These are phyloP conservation scores for Pogonocherus hispidulus DNA, from an alignment of 2,888 invertebrate species.

Conservation along the genomic window DNA sequence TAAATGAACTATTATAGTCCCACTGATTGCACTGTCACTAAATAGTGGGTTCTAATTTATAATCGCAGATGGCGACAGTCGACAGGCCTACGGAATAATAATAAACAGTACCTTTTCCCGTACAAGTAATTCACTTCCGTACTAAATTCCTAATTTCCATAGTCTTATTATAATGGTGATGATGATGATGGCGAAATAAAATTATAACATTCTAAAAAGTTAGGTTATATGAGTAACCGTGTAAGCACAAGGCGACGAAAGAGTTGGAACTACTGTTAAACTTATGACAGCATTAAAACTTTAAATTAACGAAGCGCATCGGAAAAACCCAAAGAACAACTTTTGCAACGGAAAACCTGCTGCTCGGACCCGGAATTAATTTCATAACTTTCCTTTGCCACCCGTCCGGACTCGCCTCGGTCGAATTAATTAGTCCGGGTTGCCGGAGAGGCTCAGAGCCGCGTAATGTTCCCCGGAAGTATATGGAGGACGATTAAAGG, in stretches of 20 bases:
- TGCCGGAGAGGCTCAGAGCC: background rate
- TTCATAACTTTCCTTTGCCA: conserved; percentile 4
- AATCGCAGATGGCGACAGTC: too few species aligned
- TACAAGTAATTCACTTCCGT: too few species aligned
- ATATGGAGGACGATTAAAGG: background rate
- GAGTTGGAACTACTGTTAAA: background rate
- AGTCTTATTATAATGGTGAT: too few species aligned
- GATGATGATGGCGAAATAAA: background rate
- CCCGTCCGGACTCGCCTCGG: background rate
- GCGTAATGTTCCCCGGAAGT: background rate
- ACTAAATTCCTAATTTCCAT: too few species aligned
- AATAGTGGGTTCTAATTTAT: too few species aligned
- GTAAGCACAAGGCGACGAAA: background rate
- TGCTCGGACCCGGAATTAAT: conserved; percentile 2
- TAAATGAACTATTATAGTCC: too few species aligned
- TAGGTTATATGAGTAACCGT: background rate
- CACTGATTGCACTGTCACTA: too few species aligned
- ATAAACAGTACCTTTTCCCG: too few species aligned
- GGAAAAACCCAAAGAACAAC: background rate
- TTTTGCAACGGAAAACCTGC: background rate
- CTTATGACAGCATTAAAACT: conserved; percentile 14
- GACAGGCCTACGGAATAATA: too few species aligned
- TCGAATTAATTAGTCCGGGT: conserved; percentile 7
- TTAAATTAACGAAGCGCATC: background rate
- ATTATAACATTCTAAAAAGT: background rate